These are phyloP conservation scores for Lissonota sp. DNA, from an alignment of 2,888 invertebrate species.

Conservation along the genomic window DNA sequence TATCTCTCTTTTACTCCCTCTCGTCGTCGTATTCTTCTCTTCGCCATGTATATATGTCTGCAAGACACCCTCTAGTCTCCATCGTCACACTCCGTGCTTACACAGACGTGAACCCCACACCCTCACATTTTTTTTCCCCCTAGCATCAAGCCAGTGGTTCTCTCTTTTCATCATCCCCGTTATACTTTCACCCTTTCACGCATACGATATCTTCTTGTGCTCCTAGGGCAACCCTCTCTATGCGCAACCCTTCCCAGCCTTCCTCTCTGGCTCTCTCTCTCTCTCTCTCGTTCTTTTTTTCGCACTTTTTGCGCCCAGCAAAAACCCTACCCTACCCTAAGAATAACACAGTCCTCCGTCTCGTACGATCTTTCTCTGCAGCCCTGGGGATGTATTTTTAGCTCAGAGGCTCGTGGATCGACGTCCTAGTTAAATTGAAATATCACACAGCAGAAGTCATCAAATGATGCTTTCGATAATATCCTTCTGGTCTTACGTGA, in stretches of 20 bases:
- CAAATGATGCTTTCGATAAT: too few relatives aligned
- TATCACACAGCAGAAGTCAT: too few relatives aligned
- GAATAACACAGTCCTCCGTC: slow-evolving; percentile 75
- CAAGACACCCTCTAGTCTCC: slow-evolving; percentile 48
- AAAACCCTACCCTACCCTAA: slow-evolving; percentile 78
- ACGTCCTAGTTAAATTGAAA: slow-evolving; percentile 18
- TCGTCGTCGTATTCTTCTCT: slow-evolving; percentile 34
- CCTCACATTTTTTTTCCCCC: slow-evolving; percentile 34
- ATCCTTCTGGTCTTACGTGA: too few relatives aligned
- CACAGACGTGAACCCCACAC: slow-evolving; percentile 10
- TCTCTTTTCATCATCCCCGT: slow-evolving; percentile 60
- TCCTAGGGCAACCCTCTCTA: slow-evolving; percentile 65
- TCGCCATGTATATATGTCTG: slow-evolving; percentile 28
- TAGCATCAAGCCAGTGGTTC: slow-evolving; percentile 53
- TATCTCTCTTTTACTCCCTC: slow-evolving; percentile 50
- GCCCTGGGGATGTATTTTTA: slow-evolving; percentile 24
- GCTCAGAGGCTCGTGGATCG: slow-evolving; percentile 12
- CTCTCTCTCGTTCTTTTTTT: slow-evolving; percentile 74
- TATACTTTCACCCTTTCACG: slow-evolving; percentile 38
- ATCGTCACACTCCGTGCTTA: slow-evolving; percentile 24
- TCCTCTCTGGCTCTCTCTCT: slow-evolving; percentile 8
- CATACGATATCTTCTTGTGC: slow-evolving; percentile 64
- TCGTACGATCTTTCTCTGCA: slow-evolving; percentile 74
- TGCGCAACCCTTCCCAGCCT: slow-evolving; percentile 41
- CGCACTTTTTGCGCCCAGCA: slow-evolving; percentile 78